Base-by-base conservation (phyloP, 2,888 invertebrate species). In the Coenonympha arcania region DNA sequence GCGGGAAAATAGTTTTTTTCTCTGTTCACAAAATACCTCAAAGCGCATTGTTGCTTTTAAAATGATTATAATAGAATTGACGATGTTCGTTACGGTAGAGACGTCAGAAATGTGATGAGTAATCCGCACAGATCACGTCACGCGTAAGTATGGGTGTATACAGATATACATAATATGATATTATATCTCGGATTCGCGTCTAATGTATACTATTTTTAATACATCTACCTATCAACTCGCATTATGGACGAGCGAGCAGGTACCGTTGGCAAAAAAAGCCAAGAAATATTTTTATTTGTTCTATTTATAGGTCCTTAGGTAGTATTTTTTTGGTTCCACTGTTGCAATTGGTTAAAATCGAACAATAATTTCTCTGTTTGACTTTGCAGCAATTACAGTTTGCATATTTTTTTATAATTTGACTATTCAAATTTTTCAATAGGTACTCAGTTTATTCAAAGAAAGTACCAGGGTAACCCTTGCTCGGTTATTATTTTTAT, bases 121-220 rank as follows among this genome's bases (percentile, higher is more conserved):
- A 71, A 76, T 74, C 67, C 67, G 40, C 54, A 56, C 54, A 60
- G 63, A 67, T 71, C 49, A 61, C 55, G 60, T 58, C 60, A 57
- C 41, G 48, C 55, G 20, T 28, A 54, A 50, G 51, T 34, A 26
- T 44, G 36, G 30, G 59, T 58, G 56, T 46, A 42, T 43, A 56
- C 41, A 58, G 58, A 55, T 55, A 53, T 70, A 68, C 67, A 63
- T n/a, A n/a, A n/a, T n/a, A n/a, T n/a, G n/a, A n/a, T n/a, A 72
- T 78, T 75, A 72, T 73, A 76, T 79, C 76, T 79, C 80, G 73
- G 76, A 75, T 73, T 75, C 75, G 69, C 68, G 81, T 82, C 83
- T 85, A 82, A 85, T 85, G 82, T 84, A 84, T 85, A 85, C 84
- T 86, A 84, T 83, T 86, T 80, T 85, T 86, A 86, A 86, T 86